These are phyloP conservation scores for Automeris io DNA, from an alignment of 2,888 invertebrate species.

Conservation along the genomic window DNA sequence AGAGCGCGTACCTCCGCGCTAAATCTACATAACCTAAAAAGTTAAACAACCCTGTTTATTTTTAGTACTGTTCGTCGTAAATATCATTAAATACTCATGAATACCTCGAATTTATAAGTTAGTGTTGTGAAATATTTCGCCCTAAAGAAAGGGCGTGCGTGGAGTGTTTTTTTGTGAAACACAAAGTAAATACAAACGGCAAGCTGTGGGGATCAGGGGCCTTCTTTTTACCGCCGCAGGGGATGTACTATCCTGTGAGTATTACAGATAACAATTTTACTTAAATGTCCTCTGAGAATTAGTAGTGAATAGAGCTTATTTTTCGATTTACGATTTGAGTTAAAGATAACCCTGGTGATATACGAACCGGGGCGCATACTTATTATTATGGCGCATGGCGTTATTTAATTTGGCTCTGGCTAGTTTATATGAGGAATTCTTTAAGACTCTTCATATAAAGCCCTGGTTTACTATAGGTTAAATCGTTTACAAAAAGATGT, in stretches of 20 bases:
- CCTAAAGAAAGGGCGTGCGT: conserved; percentile 61
- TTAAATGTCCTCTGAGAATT: background rate
- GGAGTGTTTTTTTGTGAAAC: conserved; percentile 77
- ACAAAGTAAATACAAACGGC: conserved; percentile 85
- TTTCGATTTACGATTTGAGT: conserved; percentile 8
- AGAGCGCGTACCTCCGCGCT: conserved; percentile 73
- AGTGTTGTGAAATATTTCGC: conserved; percentile 69
- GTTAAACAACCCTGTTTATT: conserved; percentile 52
- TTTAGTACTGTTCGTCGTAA: conserved; percentile 50
- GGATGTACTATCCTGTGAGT: conserved; percentile 98
- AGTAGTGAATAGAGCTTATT: conserved; percentile 9
- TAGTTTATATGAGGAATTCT: background rate
- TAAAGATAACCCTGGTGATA: conserved; percentile 26
- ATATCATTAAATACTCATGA: conserved; percentile 64
- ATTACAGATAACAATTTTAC: conserved; percentile 24
- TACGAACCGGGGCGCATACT: conserved; percentile 21
- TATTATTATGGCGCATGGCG: conserved; percentile 45
- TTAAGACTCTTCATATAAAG: too few species aligned
- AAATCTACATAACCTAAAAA: conserved; percentile 71
- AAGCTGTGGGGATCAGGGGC: conserved; percentile 98
- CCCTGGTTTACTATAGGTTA: too few species aligned
- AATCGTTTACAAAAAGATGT: too few species aligned
- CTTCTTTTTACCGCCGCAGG: conserved; percentile 97
- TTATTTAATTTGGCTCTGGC: conserved; percentile 15
- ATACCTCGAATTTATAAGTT: conserved; percentile 68